These are phyloP conservation scores for Lomographa bimaculata DNA, from an alignment of 2,888 invertebrate genomes.

Conservation along the genomic window DNA sequence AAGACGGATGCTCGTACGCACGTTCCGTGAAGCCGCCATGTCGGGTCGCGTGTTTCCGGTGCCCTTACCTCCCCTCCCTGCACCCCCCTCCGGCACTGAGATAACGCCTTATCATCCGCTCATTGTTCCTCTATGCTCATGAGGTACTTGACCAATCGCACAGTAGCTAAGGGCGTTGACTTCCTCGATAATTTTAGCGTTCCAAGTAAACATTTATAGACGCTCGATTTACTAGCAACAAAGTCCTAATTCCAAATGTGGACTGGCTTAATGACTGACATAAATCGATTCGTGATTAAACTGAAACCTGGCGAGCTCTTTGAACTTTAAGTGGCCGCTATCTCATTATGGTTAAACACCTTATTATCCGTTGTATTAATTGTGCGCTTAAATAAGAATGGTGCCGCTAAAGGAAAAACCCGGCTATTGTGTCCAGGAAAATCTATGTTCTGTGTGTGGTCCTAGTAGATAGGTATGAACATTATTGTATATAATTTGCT, in stretches of 20 bases:
- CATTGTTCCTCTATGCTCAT: conserved; percentile 74
- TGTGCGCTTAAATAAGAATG: conserved; percentile 30
- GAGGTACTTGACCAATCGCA: conserved; percentile 60
- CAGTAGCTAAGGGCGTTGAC: conserved; percentile 65
- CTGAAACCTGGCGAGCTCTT: conserved; percentile 4
- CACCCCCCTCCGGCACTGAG: conserved; percentile 52
- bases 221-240: conserved; percentile 3
- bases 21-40: conserved; percentile 63
- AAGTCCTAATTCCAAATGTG: conserved; percentile 8
- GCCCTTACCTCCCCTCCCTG: conserved; percentile 49
- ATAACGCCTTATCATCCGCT: conserved; percentile 81
- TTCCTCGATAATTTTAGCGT: conserved; percentile 55
- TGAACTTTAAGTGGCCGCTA: conserved; percentile 10
- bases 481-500: too few relatives aligned
- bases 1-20: conserved; percentile 51
- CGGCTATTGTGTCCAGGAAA: conserved; percentile 42
- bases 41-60: conserved; percentile 65
- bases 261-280: conserved; percentile 1
- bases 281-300: conserved; percentile 2
- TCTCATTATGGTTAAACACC: conserved; percentile 20
- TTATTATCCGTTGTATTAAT: conserved; percentile 18
- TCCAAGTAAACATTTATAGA: conserved; percentile 18
- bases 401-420: conserved; percentile 42
- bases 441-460: conserved; percentile 34
- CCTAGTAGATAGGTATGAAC: too few relatives aligned